phyloP scores from a whole-genome alignment of 2,888 invertebrate species.

The Nomada fucata region DNA sequence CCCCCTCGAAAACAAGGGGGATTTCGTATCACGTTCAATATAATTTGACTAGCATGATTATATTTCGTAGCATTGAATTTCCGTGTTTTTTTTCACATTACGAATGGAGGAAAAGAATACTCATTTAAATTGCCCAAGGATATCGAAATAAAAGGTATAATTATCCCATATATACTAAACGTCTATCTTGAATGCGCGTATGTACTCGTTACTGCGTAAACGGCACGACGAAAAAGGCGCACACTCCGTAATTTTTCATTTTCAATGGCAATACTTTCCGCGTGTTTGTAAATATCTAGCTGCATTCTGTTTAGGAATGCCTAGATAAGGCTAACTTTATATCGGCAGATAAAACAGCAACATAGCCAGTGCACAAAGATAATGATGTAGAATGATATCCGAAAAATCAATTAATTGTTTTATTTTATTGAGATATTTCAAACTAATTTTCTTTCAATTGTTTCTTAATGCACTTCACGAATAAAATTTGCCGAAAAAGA shows the following conservation, averaged over 20 bases:
- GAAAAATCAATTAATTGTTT: not conserved
- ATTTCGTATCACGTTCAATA: not conserved
- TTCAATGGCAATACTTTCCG: not conserved
- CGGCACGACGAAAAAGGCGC: not conserved
- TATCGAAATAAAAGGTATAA: constrained; percentile 13
- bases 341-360: constrained; percentile 11
- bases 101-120: not conserved
- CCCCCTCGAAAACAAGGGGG: constrained; percentile 6
- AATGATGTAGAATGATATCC: not conserved
- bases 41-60: not conserved
- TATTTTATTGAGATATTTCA: not conserved
- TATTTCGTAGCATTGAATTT: not conserved
- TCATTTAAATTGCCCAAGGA: constrained; percentile 21
- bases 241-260: not conserved
- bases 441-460: not conserved
- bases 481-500: not conserved
- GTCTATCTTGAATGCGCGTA: not conserved
- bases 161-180: constrained; percentile 34
- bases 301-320: not conserved
- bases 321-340: constrained; percentile 2
- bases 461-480: not conserved
- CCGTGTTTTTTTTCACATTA: constrained; percentile 22
- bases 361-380: not conserved
- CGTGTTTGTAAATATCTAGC: constrained; percentile 16
- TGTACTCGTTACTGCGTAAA: not conserved